Conservation (phyloP, 2,888 invertebrate genomes). For the Aquatica leii region DNA sequence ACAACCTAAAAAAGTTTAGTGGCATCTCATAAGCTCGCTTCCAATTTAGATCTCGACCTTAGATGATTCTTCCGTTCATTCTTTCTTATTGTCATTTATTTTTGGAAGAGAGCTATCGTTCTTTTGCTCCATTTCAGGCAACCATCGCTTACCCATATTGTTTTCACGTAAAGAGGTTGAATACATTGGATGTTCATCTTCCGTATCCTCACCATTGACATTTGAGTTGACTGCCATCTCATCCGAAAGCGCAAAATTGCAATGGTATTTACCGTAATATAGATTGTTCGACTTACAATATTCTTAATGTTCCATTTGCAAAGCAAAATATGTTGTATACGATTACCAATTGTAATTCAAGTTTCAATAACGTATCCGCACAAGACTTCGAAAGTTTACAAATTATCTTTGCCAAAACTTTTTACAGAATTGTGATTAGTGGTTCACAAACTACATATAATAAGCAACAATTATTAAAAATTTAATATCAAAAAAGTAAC, state of each 20-base stretch:
- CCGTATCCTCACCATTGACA: conserved; percentile 11
- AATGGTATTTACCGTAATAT: too few species aligned
- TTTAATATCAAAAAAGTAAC: too few species aligned
- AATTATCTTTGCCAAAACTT: too few species aligned
- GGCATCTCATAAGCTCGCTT: not conserved
- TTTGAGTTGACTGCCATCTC: conserved; percentile 9
- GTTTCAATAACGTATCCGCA: too few species aligned
- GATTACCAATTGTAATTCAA: too few species aligned
- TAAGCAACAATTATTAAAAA: too few species aligned
- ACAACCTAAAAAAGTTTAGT: not conserved
- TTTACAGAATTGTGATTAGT: too few species aligned
- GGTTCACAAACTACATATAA: too few species aligned
- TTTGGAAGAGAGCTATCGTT: not conserved
- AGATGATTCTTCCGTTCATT: not conserved
- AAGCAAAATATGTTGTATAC: too few species aligned
- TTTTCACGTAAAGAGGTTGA: not conserved
- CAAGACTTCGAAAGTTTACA: too few species aligned
- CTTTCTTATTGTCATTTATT: not conserved
- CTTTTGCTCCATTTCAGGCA: not conserved
- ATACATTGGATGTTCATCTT: conserved; percentile 1
- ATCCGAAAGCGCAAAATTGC: not conserved
- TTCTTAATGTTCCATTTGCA: not conserved
- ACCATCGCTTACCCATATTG: too few species aligned
- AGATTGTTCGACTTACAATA: not conserved
- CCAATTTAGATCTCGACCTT: too few species aligned